Evolutionary conservation across 2,113 vertebrate species (phyloP).

Genomic region (Heterochromis multidens): DNA sequence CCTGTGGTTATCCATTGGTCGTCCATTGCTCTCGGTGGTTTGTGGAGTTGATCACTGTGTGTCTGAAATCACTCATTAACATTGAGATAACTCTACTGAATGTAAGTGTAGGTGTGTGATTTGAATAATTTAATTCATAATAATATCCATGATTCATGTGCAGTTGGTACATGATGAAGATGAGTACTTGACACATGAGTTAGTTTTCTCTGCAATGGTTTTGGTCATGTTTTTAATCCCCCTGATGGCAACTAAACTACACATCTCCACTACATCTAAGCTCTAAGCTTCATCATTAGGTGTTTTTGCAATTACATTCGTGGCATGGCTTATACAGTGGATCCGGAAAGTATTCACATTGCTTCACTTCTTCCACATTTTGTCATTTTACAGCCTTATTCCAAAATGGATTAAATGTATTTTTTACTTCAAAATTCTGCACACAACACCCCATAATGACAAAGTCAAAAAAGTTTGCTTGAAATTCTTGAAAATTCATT

Average conservation of each 20-base stretch:
- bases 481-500: too few species aligned
- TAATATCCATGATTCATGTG: neutral
- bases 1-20: neutral
- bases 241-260: neutral
- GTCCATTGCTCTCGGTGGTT: neutral
- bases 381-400: too few species aligned
- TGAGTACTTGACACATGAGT: neutral
- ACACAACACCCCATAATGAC: too few species aligned
- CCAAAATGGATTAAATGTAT: too few species aligned
- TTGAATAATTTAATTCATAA: neutral
- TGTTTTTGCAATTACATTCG: neutral
- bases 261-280: neutral
- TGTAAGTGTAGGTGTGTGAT: neutral
- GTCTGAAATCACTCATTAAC: neutral
- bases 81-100: neutral
- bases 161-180: neutral
- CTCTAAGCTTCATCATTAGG: neutral
- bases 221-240: neutral
- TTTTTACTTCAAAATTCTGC: too few species aligned
- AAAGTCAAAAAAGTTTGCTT: too few species aligned
- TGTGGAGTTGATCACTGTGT: neutral
- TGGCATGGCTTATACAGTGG: slow-evolving; percentile 30
- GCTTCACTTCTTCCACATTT: too few species aligned
- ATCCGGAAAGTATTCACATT: too few species aligned
- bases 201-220: neutral